phyloP scores from a whole-genome alignment of 2,888 invertebrate genomes.

The Scaptomyza reducta region DNA sequence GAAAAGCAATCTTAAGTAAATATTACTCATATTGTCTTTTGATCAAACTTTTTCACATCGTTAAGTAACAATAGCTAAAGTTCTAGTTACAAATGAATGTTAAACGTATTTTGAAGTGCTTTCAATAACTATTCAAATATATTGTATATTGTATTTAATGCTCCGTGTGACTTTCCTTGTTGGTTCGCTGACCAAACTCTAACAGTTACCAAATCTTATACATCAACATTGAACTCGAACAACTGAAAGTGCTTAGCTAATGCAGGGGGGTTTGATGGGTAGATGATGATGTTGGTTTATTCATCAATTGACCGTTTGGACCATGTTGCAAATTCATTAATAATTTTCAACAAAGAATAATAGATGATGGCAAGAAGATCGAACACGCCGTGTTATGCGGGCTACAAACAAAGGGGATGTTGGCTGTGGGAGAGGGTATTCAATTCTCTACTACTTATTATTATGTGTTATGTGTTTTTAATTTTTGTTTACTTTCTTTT shows the following conservation, averaged over 20 bases:
- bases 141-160: not conserved
- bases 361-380: not conserved
- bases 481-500: slow-evolving; percentile 7
- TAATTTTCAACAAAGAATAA: slow-evolving; percentile 7
- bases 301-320: slow-evolving; percentile 21
- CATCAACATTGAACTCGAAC: not conserved
- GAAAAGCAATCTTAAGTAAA: too few species aligned
- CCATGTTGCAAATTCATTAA: slow-evolving; percentile 24
- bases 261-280: not conserved
- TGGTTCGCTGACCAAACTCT: not conserved
- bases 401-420: slow-evolving; percentile 37
- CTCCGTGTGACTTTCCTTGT: not conserved
- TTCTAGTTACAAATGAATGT: too few species aligned
- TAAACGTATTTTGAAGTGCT: not conserved
- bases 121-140: not conserved
- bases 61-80: too few species aligned
- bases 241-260: not conserved
- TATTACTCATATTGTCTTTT: too few species aligned
- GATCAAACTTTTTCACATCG: too few species aligned
- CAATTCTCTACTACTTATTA: not conserved
- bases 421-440: slow-evolving; percentile 7
- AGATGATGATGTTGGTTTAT: slow-evolving; percentile 37
- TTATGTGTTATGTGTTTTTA: not conserved
- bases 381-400: slow-evolving; percentile 43
- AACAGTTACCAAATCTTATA: not conserved